phyloP scores from a whole-genome alignment of 2,113 vertebrate species.

The Anguilla rostrata region DNA sequence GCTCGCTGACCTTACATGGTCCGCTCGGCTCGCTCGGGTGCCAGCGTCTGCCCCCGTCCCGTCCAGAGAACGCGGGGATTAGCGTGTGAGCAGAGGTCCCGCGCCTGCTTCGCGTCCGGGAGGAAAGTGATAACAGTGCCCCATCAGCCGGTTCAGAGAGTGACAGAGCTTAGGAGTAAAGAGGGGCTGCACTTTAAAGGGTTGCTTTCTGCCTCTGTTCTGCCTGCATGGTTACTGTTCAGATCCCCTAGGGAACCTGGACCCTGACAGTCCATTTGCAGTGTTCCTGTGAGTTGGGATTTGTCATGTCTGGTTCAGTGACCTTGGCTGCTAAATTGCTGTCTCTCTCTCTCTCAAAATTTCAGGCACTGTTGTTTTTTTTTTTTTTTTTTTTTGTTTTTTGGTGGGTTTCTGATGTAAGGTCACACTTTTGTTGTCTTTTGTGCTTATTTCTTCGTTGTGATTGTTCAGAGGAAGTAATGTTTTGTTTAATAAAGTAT shows the following conservation, averaged over 20 bases:
- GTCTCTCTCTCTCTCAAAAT: constrained; percentile 2
- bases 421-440: too few species aligned
- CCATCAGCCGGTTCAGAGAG: background rate
- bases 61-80: background rate
- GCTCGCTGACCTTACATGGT: background rate
- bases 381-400: too few species aligned
- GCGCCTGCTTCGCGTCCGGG: constrained; percentile 32
- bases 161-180: background rate
- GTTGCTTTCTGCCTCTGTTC: background rate
- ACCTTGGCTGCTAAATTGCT: background rate
- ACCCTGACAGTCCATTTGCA: background rate
- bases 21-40: constrained; percentile 32
- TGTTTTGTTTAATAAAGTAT: too few species aligned
- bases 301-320: constrained; percentile 42
- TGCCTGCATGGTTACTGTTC: background rate
- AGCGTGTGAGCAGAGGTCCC: background rate
- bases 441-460: too few species aligned
- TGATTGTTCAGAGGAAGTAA: too few species aligned
- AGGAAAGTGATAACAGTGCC: background rate
- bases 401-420: too few species aligned
- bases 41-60: constrained; percentile 45
- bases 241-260: background rate
- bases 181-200: background rate
- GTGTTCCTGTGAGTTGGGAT: background rate
- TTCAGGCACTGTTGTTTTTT: too few species aligned